phyloP scores from a whole-genome alignment of 2,113 vertebrate genomes.

The Phoxinus phoxinus region DNA sequence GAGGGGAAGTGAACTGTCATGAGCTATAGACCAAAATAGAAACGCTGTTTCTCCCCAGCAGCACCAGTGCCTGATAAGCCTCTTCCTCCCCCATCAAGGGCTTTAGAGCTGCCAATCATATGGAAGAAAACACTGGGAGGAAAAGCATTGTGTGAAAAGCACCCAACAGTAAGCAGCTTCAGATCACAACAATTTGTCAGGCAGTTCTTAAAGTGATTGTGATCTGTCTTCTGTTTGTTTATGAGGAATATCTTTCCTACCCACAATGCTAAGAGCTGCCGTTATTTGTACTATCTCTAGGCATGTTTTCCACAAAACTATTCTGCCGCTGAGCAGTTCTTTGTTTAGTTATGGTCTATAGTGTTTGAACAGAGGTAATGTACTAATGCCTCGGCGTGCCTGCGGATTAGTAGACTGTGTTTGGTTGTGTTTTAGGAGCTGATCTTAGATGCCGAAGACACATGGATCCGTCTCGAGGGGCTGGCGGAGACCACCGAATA shows the following conservation, averaged over 20 bases:
- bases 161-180: slow-evolving; percentile 16
- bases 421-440: slow-evolving; percentile 81
- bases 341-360: slow-evolving; percentile 1
- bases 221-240: slow-evolving; percentile 17
- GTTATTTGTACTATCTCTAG: neutral
- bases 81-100: slow-evolving; percentile 9
- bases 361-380: slow-evolving; percentile 2
- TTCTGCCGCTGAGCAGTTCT: neutral
- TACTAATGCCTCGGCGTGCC: neutral
- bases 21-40: slow-evolving; percentile 62
- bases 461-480: slow-evolving; percentile 94
- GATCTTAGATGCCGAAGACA: slow-evolving; percentile 95
- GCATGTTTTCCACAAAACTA: neutral
- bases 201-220: neutral
- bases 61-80: slow-evolving; percentile 44
- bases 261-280: slow-evolving; percentile 5
- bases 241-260: neutral
- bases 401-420: neutral
- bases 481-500: slow-evolving; percentile 91
- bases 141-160: neutral
- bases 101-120: slow-evolving; percentile 40
- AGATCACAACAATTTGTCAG: slow-evolving; percentile 9
- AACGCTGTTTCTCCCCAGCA: slow-evolving; percentile 51
- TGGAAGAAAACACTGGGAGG: slow-evolving; percentile 3
- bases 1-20: slow-evolving; percentile 43